Evolutionary conservation across 2,888 invertebrate genomes (phyloP), one percentile per base, ranked within the genome.

Genomic region (Nasonia oneida): DNA sequence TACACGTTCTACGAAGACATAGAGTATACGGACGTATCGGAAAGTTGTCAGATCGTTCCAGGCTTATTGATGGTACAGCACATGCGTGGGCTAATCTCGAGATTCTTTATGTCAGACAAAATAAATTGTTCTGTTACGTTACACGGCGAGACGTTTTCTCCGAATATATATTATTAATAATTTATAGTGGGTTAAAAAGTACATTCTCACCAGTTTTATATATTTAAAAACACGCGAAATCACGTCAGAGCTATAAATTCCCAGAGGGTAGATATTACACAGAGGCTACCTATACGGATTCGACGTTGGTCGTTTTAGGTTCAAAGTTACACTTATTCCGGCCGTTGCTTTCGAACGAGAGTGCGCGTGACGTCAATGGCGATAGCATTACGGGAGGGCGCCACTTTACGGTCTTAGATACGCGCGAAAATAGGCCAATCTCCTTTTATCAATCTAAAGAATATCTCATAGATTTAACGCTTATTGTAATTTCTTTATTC

Each of bases 321-420:
- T 73, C 23, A 73, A 81, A 81, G 80, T 81, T 57, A 57, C 80
- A 81, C 80, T 81, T 81, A 81, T 81, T 81, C 80, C 73, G 73
- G 80, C 53, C 73, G 71, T 39, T 81, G 73, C 39, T 80, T 57
- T n/a, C 37, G 67, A 64, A 53, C 14, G 18, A 47, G 15, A 15
- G 15, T 3, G 18, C 67, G 23, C 33, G 37, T 80, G 80, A 80
- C 80, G 80, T 80, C 71, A 80, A 70, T 80, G 71, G 71, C 71
- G 53, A 71, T 53, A 71, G 37, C 53, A 80, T 71, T 71, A 80
- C 37, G 23, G 39, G 78, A 39, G 80, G 80, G 80, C 80, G 80
- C 80, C 80, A 80, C 80, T 23, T 70, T 23, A 53, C 80, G 18
- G 70, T 71, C 70, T 53, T 57, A 29, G 50, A 79, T 64, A 14